Conservation (phyloP, 2,797 vertebrate genomes). For the Euthynnus affinis region DNA sequence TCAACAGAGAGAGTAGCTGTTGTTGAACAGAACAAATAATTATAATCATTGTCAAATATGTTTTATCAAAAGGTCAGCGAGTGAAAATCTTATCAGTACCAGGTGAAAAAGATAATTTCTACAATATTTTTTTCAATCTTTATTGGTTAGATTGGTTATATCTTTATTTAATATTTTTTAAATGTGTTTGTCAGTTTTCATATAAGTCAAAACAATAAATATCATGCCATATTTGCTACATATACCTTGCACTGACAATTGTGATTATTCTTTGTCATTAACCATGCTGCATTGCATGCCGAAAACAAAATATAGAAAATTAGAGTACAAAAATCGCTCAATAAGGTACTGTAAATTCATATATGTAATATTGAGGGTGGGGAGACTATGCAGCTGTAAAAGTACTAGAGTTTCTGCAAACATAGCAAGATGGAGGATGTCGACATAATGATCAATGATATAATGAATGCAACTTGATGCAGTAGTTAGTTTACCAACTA, state of each 20-base stretch:
- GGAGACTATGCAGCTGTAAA: not conserved
- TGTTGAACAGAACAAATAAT: constrained; percentile 5
- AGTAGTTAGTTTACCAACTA: not conserved
- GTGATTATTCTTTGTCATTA: not conserved
- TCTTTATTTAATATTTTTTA: no score
- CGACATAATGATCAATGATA: not conserved
- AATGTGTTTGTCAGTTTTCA: constrained; percentile 2
- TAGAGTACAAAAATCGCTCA: not conserved
- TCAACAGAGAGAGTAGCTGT: constrained; percentile 5
- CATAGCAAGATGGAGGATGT: no score
- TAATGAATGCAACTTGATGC: not conserved
- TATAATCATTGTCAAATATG: not conserved
- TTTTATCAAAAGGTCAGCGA: constrained; percentile 28
- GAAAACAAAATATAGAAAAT: not conserved
- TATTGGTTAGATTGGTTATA: no score
- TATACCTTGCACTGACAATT: not conserved
- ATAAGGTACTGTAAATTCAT: not conserved
- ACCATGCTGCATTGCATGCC: not conserved
- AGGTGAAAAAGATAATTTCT: not conserved
- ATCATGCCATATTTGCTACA: not conserved
- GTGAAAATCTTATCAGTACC: constrained; percentile 5
- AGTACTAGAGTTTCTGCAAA: not conserved
- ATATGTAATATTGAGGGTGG: no score
- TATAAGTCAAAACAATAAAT: not conserved
- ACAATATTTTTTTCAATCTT: no score